These are phyloP conservation scores for Synanthedon andrenaeformis DNA, from an alignment of 2,888 invertebrate genomes.

Conservation along the genomic window DNA sequence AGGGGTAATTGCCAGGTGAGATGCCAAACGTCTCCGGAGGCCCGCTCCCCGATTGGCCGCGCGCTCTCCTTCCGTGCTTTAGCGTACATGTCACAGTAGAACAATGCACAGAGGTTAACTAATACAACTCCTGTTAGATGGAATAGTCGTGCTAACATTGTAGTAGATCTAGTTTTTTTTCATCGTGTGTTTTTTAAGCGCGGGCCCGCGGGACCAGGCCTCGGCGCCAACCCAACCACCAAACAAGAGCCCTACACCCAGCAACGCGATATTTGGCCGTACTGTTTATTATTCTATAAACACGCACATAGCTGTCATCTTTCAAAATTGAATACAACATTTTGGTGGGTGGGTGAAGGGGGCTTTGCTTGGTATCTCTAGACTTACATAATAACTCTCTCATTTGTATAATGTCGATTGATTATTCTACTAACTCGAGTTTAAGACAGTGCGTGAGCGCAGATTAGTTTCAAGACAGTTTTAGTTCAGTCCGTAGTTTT, in stretches of 20 bases:
- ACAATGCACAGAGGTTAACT: not conserved
- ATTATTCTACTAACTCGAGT: too few relatives aligned
- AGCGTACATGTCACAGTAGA: not conserved
- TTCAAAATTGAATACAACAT: slow-evolving; percentile 42
- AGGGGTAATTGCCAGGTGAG: slow-evolving; percentile 91
- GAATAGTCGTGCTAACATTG: slow-evolving; percentile 46
- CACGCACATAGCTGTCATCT: slow-evolving; percentile 5
- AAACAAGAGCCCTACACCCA: slow-evolving; percentile 71
- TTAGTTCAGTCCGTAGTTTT: not conserved
- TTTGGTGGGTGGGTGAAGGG: slow-evolving; percentile 72
- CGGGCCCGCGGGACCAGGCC: slow-evolving; percentile 63
- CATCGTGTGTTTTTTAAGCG: slow-evolving; percentile 37
- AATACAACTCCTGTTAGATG: slow-evolving; percentile 1
- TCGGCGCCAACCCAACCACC: slow-evolving; percentile 70
- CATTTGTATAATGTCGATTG: not conserved
- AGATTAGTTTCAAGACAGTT: not conserved
- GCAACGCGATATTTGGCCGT: slow-evolving; percentile 36
- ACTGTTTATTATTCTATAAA: slow-evolving; percentile 8
- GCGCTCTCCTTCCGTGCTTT: slow-evolving; percentile 27
- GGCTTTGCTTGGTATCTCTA: slow-evolving; percentile 73
- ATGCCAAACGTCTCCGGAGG: slow-evolving; percentile 70
- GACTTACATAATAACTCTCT: slow-evolving; percentile 4
- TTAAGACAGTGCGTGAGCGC: too few relatives aligned
- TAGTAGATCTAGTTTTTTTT: slow-evolving; percentile 22
- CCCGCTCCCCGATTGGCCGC: slow-evolving; percentile 62